Conservation (phyloP, 2,797 vertebrate species). For the Amblyopsis hoosieri region DNA sequence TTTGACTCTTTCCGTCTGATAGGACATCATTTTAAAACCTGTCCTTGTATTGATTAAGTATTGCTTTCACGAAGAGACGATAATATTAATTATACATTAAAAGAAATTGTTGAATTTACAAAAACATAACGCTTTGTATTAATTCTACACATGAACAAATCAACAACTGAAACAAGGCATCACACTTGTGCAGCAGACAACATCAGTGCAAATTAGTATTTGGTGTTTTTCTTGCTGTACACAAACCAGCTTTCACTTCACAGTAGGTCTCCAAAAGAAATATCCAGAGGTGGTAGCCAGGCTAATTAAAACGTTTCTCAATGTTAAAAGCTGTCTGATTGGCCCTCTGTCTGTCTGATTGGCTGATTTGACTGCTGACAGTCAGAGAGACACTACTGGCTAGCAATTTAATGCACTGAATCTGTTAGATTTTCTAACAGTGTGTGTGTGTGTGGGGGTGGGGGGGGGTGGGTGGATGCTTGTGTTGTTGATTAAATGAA, state of each 20-base stretch:
- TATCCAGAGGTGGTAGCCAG: constrained; percentile 75
- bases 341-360: constrained; percentile 4
- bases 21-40: too few species aligned
- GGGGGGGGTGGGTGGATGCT: neutral
- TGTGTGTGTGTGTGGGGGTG: neutral
- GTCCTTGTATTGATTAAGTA: too few species aligned
- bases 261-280: constrained; percentile 59
- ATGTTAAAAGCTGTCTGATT: constrained; percentile 68
- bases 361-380: constrained; percentile 1
- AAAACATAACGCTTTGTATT: too few species aligned
- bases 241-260: constrained; percentile 7
- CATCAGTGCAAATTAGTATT: neutral
- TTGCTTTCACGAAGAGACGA: too few species aligned
- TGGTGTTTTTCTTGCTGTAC: constrained; percentile 4
- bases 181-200: neutral
- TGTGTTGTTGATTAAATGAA: constrained; percentile 13
- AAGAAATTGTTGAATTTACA: too few species aligned
- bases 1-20: too few species aligned
- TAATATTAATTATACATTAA: too few species aligned
- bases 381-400: neutral
- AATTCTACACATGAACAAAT: neutral
- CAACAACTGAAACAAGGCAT: neutral
- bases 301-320: constrained; percentile 86
- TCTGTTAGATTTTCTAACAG: constrained; percentile 15
- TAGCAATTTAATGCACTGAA: neutral